Base-by-base conservation (phyloP, 2,113 vertebrate genomes). In the Mesembrinibis cayennensis region DNA sequence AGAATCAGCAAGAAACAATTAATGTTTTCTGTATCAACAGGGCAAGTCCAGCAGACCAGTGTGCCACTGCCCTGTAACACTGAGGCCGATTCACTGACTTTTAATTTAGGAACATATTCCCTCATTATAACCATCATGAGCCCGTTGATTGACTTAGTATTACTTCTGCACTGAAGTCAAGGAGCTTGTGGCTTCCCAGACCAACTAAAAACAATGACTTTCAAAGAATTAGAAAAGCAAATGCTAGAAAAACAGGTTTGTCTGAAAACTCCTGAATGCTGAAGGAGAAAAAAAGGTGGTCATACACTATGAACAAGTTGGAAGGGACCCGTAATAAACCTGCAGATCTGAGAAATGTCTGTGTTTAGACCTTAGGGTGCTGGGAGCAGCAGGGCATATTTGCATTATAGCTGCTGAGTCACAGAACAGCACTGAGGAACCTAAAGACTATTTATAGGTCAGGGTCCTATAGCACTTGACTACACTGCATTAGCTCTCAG, bases 341-440 rank as follows among this genome's bases (percentile, higher is more conserved):
- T 62, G 78, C 32, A 82, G 88, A 49, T 90, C 66, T 58, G 82
- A 85, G 91, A 59, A 62, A 89, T 5, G 69, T 21, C 74, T 45
- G n/a, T n/a, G 74, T 87, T 89, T 40, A 83, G 73, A 69, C 42
- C 73, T 71, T 2, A 32, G n/a, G 65, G 71, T 82, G 76, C 79
- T 65, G 90, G 56, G 63, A 92, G 78, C 79, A 66, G 80, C 11
- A 56, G 97, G 90, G 29, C 47, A 92, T 27, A 53, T 59, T 17
- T 83, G 91, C 91, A 45, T 91, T 77, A 80, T 2, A 93, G 91
- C 92, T 97, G 96, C 95, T 95, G 96, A 85, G 84, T 93, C 96
- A 96, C 93, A 91, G 91, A 95, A 95, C 93, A 93, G 95, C 82
- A 90, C 21, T 87, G 95, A 86, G 34, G 87, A 95, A 95, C 72